Evolutionary conservation across 2,888 invertebrate genomes (phyloP).

Genomic region (Drosophila suboccidentalis): DNA sequence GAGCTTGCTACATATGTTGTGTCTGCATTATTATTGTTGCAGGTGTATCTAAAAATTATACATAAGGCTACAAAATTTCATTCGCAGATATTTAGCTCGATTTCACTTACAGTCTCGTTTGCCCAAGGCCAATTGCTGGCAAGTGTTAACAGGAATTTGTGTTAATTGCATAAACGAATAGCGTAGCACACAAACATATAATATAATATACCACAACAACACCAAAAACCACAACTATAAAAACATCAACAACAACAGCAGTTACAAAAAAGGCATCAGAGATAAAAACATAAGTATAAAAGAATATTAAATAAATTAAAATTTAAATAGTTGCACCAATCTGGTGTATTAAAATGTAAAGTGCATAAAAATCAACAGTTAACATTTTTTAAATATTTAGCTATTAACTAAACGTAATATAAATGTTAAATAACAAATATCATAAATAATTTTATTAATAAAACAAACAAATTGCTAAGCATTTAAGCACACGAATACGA

Average conservation of each 20-base stretch:
- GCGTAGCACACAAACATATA: slow-evolving; percentile 23
- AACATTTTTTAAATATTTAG: slow-evolving; percentile 84
- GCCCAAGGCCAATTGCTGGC: background rate
- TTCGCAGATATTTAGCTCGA: background rate
- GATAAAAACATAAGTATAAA: slow-evolving; percentile 27
- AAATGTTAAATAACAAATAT: slow-evolving; percentile 64
- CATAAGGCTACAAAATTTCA: background rate
- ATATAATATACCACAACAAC: slow-evolving; percentile 3
- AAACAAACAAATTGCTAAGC: slow-evolving; percentile 49
- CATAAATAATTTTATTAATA: slow-evolving; percentile 65
- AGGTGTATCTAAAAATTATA: background rate
- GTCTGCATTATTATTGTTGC: background rate
- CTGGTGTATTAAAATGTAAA: slow-evolving; percentile 82
- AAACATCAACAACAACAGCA: slow-evolving; percentile 8
- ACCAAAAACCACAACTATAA: slow-evolving; percentile 19
- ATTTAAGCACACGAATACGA: slow-evolving; percentile 49
- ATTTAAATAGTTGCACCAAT: slow-evolving; percentile 65
- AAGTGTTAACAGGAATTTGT: slow-evolving; percentile 17
- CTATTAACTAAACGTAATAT: slow-evolving; percentile 75
- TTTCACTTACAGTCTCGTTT: background rate
- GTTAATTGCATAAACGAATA: slow-evolving; percentile 39
- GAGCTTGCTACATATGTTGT: no score
- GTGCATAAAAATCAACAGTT: slow-evolving; percentile 84
- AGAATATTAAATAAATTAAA: slow-evolving; percentile 39
- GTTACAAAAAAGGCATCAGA: slow-evolving; percentile 9